Conservation (phyloP, 2,113 vertebrate genomes). For the Tichodroma muraria region DNA sequence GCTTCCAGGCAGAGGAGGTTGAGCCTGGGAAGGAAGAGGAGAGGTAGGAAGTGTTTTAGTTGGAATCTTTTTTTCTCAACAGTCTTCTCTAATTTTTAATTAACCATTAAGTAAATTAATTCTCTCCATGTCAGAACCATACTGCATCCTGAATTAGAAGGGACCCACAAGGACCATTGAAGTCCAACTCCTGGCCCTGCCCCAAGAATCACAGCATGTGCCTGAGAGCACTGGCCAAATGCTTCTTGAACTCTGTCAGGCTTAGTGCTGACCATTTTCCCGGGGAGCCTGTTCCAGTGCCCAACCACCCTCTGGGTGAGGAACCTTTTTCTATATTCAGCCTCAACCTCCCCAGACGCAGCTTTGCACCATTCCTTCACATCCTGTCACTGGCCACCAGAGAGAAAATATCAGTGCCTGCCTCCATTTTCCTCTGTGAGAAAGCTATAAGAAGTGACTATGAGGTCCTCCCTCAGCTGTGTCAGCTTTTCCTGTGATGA, state of each 20-base stretch:
- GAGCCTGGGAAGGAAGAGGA: not conserved
- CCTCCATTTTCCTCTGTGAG: not conserved
- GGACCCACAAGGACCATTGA: not conserved
- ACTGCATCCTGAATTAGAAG: not conserved
- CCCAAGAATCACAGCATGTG: not conserved
- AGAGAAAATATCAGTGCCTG: not conserved
- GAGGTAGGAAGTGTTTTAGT: not conserved
- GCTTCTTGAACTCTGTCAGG: not conserved
- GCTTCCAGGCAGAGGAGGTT: not conserved
- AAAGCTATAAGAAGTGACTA: not conserved
- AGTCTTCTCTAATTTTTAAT: not conserved
- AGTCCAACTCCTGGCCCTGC: not conserved
- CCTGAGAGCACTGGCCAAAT: not conserved
- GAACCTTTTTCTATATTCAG: not conserved
- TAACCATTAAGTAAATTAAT: not conserved
- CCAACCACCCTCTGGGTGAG: not conserved
- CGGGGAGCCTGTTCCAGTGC: not conserved
- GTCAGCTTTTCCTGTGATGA: not conserved
- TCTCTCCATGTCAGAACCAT: not conserved
- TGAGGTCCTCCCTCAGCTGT: not conserved
- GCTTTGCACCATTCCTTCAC: fast-evolving
- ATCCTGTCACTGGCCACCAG: not conserved
- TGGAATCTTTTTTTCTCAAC: not conserved
- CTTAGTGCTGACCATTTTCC: not conserved
- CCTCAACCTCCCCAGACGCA: not conserved